Evolutionary conservation across 92 coral and sea anemone species (phyloP).

Genomic region (Epizoanthus fatuus): DNA sequence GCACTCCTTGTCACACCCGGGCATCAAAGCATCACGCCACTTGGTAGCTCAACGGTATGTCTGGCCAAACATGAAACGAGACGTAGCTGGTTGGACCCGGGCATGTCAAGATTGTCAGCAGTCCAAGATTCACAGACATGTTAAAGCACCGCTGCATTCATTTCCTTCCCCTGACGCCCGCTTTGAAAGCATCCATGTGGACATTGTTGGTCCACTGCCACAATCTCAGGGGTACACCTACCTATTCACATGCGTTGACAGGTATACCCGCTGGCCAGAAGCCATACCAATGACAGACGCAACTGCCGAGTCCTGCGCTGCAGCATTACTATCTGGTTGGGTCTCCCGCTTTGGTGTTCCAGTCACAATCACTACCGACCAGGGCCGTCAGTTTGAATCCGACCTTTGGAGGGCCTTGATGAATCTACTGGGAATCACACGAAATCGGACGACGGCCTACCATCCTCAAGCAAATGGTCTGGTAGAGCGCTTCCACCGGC

Average conservation of each 20-base stretch:
- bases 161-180: constrained; percentile 9
- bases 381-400: constrained; percentile 59
- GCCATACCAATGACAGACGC: constrained; percentile 23
- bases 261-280: constrained; percentile 30
- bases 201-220: constrained; percentile 42
- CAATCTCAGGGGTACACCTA: constrained; percentile 32
- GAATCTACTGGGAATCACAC: constrained; percentile 55
- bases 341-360: constrained; percentile 6
- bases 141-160: neutral
- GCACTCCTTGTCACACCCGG: constrained; percentile 57
- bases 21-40: constrained; percentile 47
- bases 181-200: constrained; percentile 36
- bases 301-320: constrained; percentile 20
- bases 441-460: constrained; percentile 66
- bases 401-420: constrained; percentile 58
- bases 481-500: constrained; percentile 63
- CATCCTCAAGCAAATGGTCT: constrained; percentile 62
- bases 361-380: constrained; percentile 48
- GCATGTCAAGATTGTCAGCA: constrained; percentile 10
- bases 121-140: constrained; percentile 13
- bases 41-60: constrained; percentile 34
- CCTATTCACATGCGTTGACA: constrained; percentile 12
- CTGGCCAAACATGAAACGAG: constrained; percentile 59
- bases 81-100: constrained; percentile 27
- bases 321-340: constrained; percentile 20